phyloP scores from a whole-genome alignment of 2,113 vertebrate species.

The Eurypyga helias region DNA sequence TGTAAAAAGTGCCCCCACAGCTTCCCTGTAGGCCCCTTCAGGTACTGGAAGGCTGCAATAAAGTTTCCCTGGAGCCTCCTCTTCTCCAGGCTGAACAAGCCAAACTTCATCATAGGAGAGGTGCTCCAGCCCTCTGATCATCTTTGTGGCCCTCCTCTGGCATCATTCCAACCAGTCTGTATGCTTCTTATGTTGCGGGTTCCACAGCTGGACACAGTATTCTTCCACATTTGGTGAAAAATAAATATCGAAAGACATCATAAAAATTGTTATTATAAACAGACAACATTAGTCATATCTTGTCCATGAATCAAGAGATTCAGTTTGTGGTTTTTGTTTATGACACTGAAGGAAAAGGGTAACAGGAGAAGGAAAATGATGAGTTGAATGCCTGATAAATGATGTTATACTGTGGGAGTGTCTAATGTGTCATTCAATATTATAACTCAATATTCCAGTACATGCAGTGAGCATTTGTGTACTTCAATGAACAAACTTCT shows the following conservation, averaged over 20 bases:
- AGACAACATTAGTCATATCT: not conserved
- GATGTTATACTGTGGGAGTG: not conserved
- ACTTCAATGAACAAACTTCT: not conserved
- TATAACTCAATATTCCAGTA: not conserved
- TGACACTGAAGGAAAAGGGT: not conserved
- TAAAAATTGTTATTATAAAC: accelerated
- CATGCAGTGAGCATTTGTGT: not conserved
- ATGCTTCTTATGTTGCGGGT: too few species aligned
- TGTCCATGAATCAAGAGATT: not conserved
- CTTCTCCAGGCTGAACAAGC: too few species aligned
- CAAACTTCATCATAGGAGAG: too few species aligned
- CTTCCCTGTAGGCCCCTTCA: too few species aligned
- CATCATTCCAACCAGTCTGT: too few species aligned
- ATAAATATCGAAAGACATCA: not conserved
- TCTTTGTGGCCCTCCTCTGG: too few species aligned
- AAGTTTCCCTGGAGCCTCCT: too few species aligned
- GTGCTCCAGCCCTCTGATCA: too few species aligned
- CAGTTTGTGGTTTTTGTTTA: not conserved
- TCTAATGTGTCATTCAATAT: not conserved
- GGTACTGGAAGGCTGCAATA: too few species aligned
- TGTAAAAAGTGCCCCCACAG: too few species aligned
- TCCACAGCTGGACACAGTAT: too few species aligned
- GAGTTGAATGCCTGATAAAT: not conserved
- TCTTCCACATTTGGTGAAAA: not conserved
- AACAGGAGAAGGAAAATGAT: not conserved